Conservation (phyloP, 2,797 vertebrate genomes). For the Carcharodon carcharias region DNA sequence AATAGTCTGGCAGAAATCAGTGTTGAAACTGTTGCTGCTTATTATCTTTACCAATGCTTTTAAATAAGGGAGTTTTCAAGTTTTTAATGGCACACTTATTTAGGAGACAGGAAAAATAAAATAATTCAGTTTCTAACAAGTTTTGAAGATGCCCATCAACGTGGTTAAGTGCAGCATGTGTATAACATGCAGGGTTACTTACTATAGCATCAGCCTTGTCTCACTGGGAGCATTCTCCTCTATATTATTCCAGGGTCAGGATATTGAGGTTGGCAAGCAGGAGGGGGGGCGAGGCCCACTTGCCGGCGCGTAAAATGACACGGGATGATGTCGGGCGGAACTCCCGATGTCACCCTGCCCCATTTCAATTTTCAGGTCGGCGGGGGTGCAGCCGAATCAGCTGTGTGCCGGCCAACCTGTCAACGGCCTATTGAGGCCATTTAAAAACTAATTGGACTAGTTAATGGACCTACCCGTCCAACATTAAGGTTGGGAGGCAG, state of each 20-base stretch:
- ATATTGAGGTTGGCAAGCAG: too few relatives aligned
- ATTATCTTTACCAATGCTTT: not conserved
- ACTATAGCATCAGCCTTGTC: not conserved
- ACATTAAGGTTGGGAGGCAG: too few relatives aligned
- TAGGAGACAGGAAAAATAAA: not conserved
- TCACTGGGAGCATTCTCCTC: not conserved
- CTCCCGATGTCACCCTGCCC: too few relatives aligned
- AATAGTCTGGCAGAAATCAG: not conserved
- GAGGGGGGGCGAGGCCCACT: too few relatives aligned
- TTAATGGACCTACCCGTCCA: too few relatives aligned
- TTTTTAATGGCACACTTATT: not conserved
- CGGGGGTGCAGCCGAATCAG: too few relatives aligned
- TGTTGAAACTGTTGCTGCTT: not conserved
- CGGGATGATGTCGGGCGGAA: too few relatives aligned
- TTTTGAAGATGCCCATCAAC: not conserved
- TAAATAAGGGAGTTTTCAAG: not conserved
- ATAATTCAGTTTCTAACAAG: not conserved
- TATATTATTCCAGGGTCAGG: not conserved
- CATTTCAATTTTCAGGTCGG: too few relatives aligned
- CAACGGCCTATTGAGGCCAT: too few relatives aligned
- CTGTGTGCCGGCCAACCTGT: too few relatives aligned
- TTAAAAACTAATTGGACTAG: too few relatives aligned
- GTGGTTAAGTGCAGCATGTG: not conserved
- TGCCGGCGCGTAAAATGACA: too few relatives aligned
- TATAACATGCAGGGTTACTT: not conserved